phyloP scores from a whole-genome alignment of 2,113 vertebrate species.

The Leucosticte australis region DNA sequence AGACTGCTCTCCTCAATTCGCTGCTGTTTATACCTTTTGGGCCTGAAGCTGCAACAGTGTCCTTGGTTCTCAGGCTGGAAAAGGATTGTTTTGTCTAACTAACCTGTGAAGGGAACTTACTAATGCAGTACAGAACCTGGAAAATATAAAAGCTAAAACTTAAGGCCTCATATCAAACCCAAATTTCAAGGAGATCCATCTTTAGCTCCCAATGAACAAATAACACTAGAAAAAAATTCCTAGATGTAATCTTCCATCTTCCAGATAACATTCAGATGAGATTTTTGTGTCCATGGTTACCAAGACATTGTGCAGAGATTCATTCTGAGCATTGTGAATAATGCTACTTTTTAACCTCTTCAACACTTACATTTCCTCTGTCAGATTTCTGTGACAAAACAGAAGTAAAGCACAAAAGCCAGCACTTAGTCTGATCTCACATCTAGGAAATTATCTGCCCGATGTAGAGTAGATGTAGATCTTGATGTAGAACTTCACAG shows the following conservation, averaged over 20 bases:
- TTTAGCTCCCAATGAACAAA: not conserved
- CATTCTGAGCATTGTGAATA: not conserved
- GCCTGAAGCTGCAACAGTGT: not conserved
- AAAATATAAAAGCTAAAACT: not conserved
- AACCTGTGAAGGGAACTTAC: not conserved
- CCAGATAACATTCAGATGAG: not conserved
- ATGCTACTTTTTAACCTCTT: not conserved
- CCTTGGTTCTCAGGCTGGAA: not conserved
- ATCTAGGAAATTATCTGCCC: not conserved
- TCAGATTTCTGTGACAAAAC: not conserved
- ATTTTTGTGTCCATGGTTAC: conserved; percentile 24
- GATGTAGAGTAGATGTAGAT: not conserved
- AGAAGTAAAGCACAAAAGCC: not conserved
- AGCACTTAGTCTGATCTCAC: not conserved
- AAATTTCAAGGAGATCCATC: not conserved
- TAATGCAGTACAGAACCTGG: not conserved
- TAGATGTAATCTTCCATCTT: not conserved
- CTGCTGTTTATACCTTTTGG: not conserved
- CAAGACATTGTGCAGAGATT: not conserved
- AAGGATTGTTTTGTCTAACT: not conserved
- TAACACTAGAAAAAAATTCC: not conserved
- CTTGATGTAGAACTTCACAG: not conserved
- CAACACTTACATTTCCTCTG: not conserved
- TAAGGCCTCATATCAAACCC: not conserved
- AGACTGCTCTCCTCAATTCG: not conserved